Conservation (phyloP, 2,113 vertebrate species). For the Heliornis fulica region DNA sequence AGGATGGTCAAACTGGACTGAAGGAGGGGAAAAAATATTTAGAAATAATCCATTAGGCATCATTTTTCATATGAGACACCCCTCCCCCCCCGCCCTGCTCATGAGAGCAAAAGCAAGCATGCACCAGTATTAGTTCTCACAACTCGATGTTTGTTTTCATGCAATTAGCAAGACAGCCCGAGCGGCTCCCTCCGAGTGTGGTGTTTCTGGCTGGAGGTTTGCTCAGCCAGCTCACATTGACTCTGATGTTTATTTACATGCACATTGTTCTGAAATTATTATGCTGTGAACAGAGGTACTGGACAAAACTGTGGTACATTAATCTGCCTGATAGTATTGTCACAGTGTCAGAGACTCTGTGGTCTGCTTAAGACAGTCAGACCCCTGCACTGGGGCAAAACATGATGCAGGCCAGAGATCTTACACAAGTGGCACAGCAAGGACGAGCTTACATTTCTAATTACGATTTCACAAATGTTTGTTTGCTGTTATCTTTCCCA, state of each 20-base stretch:
- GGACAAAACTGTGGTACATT: background rate
- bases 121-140: background rate
- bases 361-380: background rate
- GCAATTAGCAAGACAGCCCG: background rate
- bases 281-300: background rate
- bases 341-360: background rate
- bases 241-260: constrained; percentile 27
- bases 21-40: background rate
- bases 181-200: background rate
- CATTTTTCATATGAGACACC: background rate
- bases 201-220: background rate
- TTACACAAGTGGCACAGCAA: constrained; percentile 3
- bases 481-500: background rate
- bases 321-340: background rate
- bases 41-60: background rate
- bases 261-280: constrained; percentile 1
- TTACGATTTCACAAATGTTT: background rate
- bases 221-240: background rate
- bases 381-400: background rate
- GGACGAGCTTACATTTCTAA: background rate
- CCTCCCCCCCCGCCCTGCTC: background rate
- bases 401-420: background rate
- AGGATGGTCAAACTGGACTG: background rate
- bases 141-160: background rate
- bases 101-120: background rate